Base-by-base conservation (phyloP, 1,140 invertebrate species). In the Cydia strobilella region DNA sequence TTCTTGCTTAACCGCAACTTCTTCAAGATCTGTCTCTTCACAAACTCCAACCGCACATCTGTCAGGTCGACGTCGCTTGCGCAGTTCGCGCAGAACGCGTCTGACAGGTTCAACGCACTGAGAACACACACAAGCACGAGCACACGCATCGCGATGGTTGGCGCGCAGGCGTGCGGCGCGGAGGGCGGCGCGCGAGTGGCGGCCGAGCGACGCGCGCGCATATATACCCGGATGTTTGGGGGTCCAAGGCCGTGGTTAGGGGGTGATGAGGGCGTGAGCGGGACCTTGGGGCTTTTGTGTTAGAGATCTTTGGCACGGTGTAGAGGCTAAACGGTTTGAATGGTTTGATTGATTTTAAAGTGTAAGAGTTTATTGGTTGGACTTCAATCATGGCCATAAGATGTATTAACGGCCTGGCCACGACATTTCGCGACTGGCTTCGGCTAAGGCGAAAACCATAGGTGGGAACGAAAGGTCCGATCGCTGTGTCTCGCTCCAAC, bases 1-100 rank as follows among this genome's bases (percentile, higher is more conserved):
- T 95, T 95, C 84, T 95, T 95, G 62, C 95, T 96, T 1, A 97
- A 85, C 74, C 96, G 89, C 62, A 97, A 84, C 85, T 97, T 97
- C 86, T 95, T 95, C 71, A 97, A 85, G 18, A 97, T 97, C 88
- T 97, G 96, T 79, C 96, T 94, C 84, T 97, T 97, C 10, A 97
- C 96, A 76, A 96, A 96, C 85, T 97, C 96, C 51, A 97, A 94
- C 72, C 96, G 87, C 20, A 93, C 86, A 54, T 94, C 93, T 0
- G 91, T 94, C 39, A 95, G 79, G 63, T 90, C 83, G 1, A 85
- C 86, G 75, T 80, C 85, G 13, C 85, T 90, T 10, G 83, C 90
- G 80, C 89, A 91, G 15, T 87, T 89, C 13, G 85, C 83, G 78
- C 91, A 93, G 27, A 84, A 82, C 18, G 82, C 85, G 72, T 85